Conservation (phyloP, 2,113 vertebrate genomes). For the Pygoscelis antarcticus region DNA sequence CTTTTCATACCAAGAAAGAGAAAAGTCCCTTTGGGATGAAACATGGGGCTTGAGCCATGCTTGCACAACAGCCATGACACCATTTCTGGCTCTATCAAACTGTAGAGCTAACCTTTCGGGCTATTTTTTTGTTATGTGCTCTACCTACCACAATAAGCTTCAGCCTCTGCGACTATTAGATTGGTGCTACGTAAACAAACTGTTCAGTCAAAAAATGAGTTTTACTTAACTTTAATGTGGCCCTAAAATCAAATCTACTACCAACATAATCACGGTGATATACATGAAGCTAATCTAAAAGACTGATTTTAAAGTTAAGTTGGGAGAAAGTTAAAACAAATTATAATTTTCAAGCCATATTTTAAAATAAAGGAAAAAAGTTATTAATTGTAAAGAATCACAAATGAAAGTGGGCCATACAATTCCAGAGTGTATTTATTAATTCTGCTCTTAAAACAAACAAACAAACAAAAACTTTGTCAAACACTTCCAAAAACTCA, state of each 20-base stretch:
- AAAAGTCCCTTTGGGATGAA: not conserved
- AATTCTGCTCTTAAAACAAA: not conserved
- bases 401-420: not conserved
- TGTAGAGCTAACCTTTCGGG: accelerated
- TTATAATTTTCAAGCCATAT: not conserved
- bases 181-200: not conserved
- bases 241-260: not conserved
- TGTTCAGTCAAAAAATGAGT: not conserved
- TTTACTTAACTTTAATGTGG: not conserved
- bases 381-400: not conserved
- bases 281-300: not conserved
- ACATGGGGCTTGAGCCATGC: not conserved
- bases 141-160: not conserved
- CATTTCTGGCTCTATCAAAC: not conserved
- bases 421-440: not conserved
- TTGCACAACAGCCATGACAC: not conserved
- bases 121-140: not conserved
- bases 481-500: conserved; percentile 67
- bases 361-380: not conserved
- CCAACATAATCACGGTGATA: not conserved
- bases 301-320: not conserved
- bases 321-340: not conserved
- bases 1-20: not conserved
- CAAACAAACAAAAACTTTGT: not conserved
- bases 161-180: not conserved